Percentiles rank a stretch among this genome's conserved stretches.
Conservation (phyloP, 2,797 vertebrate species). For the Gallinago solitaria region DNA sequence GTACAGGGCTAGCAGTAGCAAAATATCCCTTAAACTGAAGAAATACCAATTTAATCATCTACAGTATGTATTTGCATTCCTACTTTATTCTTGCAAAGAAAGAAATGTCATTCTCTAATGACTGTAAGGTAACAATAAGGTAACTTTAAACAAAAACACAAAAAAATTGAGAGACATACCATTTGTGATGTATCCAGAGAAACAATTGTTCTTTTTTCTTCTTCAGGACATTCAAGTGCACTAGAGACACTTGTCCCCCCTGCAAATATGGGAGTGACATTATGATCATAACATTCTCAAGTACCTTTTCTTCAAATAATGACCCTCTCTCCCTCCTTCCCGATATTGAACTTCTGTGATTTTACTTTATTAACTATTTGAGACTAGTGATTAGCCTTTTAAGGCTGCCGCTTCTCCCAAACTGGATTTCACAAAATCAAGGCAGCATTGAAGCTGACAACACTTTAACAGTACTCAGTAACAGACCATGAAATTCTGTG, state of each 20-base stretch:
- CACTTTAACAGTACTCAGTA: not conserved
- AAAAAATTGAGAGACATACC: conserved; percentile 77
- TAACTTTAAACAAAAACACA: not conserved
- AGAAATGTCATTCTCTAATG: not conserved
- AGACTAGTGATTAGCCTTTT: not conserved
- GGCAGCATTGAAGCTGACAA: not conserved
- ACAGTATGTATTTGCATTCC: not conserved
- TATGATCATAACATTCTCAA: not conserved
- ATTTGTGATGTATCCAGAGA: conserved; percentile 99
- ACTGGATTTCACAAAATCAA: not conserved
- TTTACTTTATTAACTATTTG: not conserved
- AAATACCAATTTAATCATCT: not conserved
- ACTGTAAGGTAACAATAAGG: not conserved
- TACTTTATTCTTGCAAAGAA: not conserved
- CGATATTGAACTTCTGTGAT: not conserved
- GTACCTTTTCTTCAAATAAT: not conserved
- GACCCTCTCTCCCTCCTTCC: not conserved
- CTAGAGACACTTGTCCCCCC: conserved; percentile 97
- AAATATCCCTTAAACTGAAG: not conserved
- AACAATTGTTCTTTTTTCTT: conserved; percentile 92
- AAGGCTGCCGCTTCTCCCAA: not conserved
- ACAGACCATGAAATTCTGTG: not conserved
- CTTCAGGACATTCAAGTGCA: conserved; percentile 92
- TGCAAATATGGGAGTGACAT: conserved; percentile 61
- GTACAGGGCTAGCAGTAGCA: not conserved